These are phyloP conservation scores for Ectropis grisescens DNA, from an alignment of 1,140 invertebrate genomes.

Conservation along the genomic window DNA sequence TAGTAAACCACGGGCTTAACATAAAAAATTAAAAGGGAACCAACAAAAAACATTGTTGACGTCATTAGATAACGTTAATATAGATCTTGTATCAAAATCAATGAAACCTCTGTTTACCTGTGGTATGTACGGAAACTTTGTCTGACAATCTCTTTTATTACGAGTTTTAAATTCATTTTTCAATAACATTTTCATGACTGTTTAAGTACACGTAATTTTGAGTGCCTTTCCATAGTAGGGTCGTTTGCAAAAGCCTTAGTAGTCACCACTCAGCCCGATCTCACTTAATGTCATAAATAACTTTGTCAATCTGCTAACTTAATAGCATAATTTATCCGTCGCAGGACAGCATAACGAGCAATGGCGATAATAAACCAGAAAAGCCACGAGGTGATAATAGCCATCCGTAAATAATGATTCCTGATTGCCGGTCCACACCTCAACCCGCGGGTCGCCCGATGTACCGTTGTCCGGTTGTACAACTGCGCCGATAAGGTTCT, in stretches of 20 bases:
- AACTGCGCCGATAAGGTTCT: too few relatives aligned
- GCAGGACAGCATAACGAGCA: constrained; percentile 64
- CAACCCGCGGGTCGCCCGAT: constrained; percentile 26
- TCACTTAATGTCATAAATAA: constrained; percentile 59
- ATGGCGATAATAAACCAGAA: constrained; percentile 63
- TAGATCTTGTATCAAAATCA: too few relatives aligned
- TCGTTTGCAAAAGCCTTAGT: constrained; percentile 12
- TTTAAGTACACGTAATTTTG: too few relatives aligned
- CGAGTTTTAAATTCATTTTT: too few relatives aligned
- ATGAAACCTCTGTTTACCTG: too few relatives aligned
- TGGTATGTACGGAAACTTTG: background rate
- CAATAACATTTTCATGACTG: too few relatives aligned
- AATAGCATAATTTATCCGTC: constrained; percentile 52
- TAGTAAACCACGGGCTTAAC: too few relatives aligned
- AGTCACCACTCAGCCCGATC: constrained; percentile 32
- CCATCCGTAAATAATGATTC: constrained; percentile 62
- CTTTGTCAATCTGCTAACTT: constrained; percentile 67
- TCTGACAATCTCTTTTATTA: too few relatives aligned
- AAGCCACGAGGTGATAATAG: constrained; percentile 66
- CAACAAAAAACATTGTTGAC: too few relatives aligned
- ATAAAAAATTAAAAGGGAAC: too few relatives aligned
- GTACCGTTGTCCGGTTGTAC: constrained; percentile 15
- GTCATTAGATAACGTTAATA: too few relatives aligned
- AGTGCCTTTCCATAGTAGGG: constrained; percentile 10
- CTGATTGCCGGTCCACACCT: constrained; percentile 52